Percentiles rank a stretch among this genome's conserved stretches.
phyloP scores from a whole-genome alignment of 30 jellyfish, hydroid and myxozoan genomes.

The Turritopsis rubra region DNA sequence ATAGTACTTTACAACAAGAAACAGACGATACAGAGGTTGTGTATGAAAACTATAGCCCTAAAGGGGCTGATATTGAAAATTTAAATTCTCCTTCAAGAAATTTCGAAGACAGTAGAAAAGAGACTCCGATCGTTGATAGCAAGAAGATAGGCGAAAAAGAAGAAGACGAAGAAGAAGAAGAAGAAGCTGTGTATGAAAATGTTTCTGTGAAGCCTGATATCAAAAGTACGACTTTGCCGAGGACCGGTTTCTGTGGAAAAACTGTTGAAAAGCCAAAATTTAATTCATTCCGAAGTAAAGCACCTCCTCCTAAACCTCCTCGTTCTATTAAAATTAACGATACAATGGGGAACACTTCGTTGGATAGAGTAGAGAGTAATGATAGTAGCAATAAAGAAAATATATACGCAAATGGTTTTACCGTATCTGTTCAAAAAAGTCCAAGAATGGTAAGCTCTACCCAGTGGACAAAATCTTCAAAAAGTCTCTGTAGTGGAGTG shows the following conservation, averaged over 20 bases:
- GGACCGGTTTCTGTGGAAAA: neutral
- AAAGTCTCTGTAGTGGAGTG: too few relatives aligned
- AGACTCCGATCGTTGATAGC: neutral
- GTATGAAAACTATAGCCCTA: neutral
- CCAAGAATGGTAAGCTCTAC: neutral
- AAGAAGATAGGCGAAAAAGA: neutral
- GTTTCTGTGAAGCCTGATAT: neutral
- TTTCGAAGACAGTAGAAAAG: neutral
- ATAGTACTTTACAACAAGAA: neutral
- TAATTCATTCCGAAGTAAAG: slow-evolving; percentile 31
- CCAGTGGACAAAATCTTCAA: too few relatives aligned
- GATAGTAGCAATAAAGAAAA: neutral
- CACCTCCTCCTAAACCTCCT: slow-evolving; percentile 37
- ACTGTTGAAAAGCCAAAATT: slow-evolving; percentile 2
- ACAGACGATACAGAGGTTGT: neutral
- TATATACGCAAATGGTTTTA: neutral
- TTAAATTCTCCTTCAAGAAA: too few relatives aligned
- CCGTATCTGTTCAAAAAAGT: neutral
- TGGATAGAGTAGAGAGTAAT: neutral
- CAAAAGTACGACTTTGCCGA: slow-evolving; percentile 9
- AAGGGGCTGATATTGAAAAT: too few relatives aligned
- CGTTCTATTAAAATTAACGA: neutral
- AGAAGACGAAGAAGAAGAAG: neutral
- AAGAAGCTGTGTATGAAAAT: neutral
- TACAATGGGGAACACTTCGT: neutral